Base-by-base conservation (phyloP, 1,140 invertebrate species). In the Euglossa dilemma region DNA sequence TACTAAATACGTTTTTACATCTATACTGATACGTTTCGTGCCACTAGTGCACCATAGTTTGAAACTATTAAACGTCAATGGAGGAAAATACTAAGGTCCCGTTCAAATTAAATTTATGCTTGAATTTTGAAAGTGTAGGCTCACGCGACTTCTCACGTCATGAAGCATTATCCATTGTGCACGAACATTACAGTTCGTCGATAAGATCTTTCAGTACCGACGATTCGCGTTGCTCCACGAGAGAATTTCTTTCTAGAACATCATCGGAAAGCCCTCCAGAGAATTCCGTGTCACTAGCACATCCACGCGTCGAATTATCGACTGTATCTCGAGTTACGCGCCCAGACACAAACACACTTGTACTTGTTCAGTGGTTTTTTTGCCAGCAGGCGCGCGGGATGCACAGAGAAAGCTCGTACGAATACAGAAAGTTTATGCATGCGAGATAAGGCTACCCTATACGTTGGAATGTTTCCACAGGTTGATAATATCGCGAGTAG, bases 381-480 rank as follows among this genome's bases (percentile, higher is more conserved):
- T 23, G 3, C 3, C 20, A 23, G 3, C 14, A 16, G 25, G 18
- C 28, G 8, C 56, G 18, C 28, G 8, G 45, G 36, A 7, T 14
- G 25, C 45, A 36, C 47, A 36, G 14, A 23, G 20, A 36, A 43
- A 43, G 4, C 28, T 23, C 43, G 43, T 61, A 11, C 43, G 52
- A 70, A 59, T 25, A 61, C 61, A 56, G n/a, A n/a, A 57, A 59
- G 54, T 80, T 72, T 71, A 80, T 59, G 56, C 54, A 72, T 61
- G 77, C 56, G 11, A 57, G 56, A 71, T 36, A 36, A n/a, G 28
- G 63, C 23, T 12, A 43, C 18, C n/a, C 36, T 20, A 50, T 50
- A 18, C 75, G 23, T n/a, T 36, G n/a, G 75, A 77, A 45, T 56
- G 43, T 28, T 47, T 59, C 20, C 67, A 61, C 56, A 72, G 67